Percentiles rank a stretch among this genome's conserved stretches.
These are phyloP conservation scores for Odontomyia ornata DNA, from an alignment of 2,888 invertebrate genomes.

Conservation along the genomic window DNA sequence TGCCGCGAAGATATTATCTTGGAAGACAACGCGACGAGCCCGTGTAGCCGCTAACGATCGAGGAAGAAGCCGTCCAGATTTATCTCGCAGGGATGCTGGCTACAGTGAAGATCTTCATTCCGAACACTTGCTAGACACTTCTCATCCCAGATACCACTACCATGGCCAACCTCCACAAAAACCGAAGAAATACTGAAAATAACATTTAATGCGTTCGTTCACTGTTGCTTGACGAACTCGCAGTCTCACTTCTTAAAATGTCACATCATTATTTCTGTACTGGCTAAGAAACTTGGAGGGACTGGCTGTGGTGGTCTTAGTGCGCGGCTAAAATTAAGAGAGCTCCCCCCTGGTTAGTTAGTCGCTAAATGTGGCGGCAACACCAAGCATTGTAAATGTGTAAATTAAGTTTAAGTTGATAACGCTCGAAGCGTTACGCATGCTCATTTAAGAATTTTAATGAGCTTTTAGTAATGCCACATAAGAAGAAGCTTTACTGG, in stretches of 20 bases:
- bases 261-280: too few relatives aligned
- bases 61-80: constrained; percentile 1
- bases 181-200: constrained; percentile 37
- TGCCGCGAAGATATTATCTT: too few relatives aligned
- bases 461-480: constrained; percentile 25
- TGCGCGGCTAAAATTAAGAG: too few relatives aligned
- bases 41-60: not conserved
- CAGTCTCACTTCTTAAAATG: too few relatives aligned
- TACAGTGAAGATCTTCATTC: constrained; percentile 2
- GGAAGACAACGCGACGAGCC: not conserved
- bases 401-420: constrained; percentile 5
- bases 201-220: not conserved
- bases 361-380: not conserved
- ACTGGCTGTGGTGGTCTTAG: too few relatives aligned
- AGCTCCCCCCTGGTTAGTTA: too few relatives aligned
- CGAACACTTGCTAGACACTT: not conserved
- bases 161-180: constrained; percentile 21
- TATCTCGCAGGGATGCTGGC: constrained; percentile 3
- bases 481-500: too few relatives aligned
- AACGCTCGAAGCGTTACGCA: not conserved
- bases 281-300: too few relatives aligned
- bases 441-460: not conserved
- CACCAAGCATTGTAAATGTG: not conserved
- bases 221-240: not conserved
- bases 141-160: not conserved